Evolutionary conservation across 1,140 invertebrate genomes (phyloP), one percentile per base, ranked within the genome.

Genomic region (Agrilus planipennis): DNA sequence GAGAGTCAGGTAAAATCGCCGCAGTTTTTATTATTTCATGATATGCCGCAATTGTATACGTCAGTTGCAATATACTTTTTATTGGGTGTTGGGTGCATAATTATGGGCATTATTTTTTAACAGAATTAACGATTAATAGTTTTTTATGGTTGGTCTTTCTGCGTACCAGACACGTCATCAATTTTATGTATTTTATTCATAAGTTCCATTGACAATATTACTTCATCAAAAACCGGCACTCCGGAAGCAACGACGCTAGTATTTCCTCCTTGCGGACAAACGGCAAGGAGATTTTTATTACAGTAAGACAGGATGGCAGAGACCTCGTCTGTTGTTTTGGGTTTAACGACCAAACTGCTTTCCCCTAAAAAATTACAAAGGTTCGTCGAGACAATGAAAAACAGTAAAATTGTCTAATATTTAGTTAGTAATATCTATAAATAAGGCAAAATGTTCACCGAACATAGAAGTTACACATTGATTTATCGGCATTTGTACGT

Each of bases 151-250:
- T n/a, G n/a, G n/a, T n/a, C n/a, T n/a, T n/a, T n/a, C n/a, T 18
- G 64, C 70, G 48, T 55, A 84, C 90, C 89, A 58, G 84, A 79
- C 18, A 82, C 61, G 55, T 80, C 73, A 67, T 96, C 85, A 19
- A 93, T 69, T 34, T 72, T 73, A 15, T 88, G 75, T 34, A 96
- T 78, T 55, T 84, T 72, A 62, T 96, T 92, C 77, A 98, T 84
- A 2, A 86, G 69, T 32, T 71, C 70, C 47, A 85, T 81, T 10
- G 80, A 91, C 1, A 98, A 45, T 11, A 98, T 74, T 39, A 99
- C 79, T 73, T 98, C 94, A 69, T 98, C 93, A 67, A 90, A 94
- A 4, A 97, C 87, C 1, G 94, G 93, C 6, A 90, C 84, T 51
- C 84, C 84, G 1, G 90, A 91, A 16, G 87, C 89, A 6, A 92